These are phyloP conservation scores for Scolopax mira DNA, from an alignment of 2,113 vertebrate genomes.

Conservation along the genomic window DNA sequence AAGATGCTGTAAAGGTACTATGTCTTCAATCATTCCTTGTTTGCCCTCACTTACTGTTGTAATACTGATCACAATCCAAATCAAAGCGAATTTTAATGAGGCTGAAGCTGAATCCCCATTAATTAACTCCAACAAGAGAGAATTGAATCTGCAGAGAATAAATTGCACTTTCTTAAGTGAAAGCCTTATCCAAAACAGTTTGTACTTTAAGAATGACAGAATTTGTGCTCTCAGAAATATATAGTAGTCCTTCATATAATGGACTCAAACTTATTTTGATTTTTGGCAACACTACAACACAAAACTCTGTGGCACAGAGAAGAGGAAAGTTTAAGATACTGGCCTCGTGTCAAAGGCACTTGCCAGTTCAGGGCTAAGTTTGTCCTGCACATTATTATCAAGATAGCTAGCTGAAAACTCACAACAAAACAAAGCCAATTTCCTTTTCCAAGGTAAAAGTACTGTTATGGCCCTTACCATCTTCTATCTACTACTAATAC, in stretches of 20 bases:
- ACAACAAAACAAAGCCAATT: neutral
- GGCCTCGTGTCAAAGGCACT: neutral
- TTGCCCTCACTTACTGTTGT: neutral
- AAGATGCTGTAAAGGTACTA: neutral
- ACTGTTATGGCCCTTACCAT: neutral
- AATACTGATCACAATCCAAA: neutral
- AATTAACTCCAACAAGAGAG: neutral
- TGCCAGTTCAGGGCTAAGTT: neutral
- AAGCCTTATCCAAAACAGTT: neutral
- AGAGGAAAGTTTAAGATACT: neutral
- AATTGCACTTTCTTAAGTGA: neutral
- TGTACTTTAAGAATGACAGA: neutral
- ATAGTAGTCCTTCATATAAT: neutral
- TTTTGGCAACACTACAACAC: neutral
- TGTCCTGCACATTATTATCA: neutral
- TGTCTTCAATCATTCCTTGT: neutral
- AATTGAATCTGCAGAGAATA: neutral
- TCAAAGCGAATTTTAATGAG: neutral
- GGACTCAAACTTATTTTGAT: neutral
- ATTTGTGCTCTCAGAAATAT: neutral
- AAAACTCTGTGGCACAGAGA: neutral
- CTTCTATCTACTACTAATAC: neutral
- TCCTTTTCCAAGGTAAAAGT: neutral
- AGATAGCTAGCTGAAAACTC: neutral
- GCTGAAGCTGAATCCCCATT: neutral